Base-by-base conservation (phyloP, 2,888 invertebrate species). In the Acronicta alni region DNA sequence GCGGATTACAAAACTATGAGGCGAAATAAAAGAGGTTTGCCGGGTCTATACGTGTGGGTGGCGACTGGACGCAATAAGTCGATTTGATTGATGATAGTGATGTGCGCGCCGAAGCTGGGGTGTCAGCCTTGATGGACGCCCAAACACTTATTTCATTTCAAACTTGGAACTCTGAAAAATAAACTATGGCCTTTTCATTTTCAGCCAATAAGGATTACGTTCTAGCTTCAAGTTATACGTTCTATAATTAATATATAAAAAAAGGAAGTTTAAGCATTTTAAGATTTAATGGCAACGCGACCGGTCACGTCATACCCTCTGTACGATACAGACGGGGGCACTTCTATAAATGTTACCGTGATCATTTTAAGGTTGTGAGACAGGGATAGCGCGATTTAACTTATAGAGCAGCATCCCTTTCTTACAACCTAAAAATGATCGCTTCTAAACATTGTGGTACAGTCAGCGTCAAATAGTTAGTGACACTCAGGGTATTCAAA, bases 41-140 rank as follows among this genome's bases (percentile, higher is more conserved):
- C 62, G 55, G 69, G 67, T 80, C 73, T 76, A 78, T 73, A 73
- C 61, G 80, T 77, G 67, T 71, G 82, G 80, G 72, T 67, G 57
- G 59, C 73, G 74, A 72, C 78, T 55, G 61, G 55, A 86, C 85
- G 80, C 80, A 87, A 84, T 88, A 88, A 89, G 87, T 86, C 88
- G 80, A 77, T 81, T 83, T 89, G 89, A 89, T 88, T 83, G 86
- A 85, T 83, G 81, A 82, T 79, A 76, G 72, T 70, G 74, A 81
- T 77, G 79, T 68, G 69, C 52, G 63, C 42, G 53, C 67, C 52
- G 39, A 64, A 64, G 57, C 66, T 49, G 64, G 70, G 41, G 64
- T 62, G 67, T 73, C 62, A 57, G 57, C 15, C 18, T 45, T 57
- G 63, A 66, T 62, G 51, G 75, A 72, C 70, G 53, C 44, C 39